Evolutionary conservation across 2,113 vertebrate species (phyloP), one percentile per base, ranked within the genome.

Genomic region (Halichoerus grypus): DNA sequence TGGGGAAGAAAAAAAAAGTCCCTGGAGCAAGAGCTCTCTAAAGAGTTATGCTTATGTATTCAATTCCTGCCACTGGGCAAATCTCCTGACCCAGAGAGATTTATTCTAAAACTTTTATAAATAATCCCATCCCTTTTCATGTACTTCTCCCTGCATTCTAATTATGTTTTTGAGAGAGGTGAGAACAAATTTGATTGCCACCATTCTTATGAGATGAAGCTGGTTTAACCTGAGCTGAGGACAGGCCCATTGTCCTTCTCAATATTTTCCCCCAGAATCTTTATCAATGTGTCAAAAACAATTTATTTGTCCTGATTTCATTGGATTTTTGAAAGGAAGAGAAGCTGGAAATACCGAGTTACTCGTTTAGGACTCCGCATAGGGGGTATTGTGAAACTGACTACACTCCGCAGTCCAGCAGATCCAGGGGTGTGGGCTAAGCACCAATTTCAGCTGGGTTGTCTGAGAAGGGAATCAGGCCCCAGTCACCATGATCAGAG

Each of bases 91-190:
- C 76, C 92, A 94, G 91, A 94, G 92, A 97, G 72, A 95, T 96
- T 97, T 97, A 97, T 96, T 97, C 63, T 97, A 86, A 97, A 98
- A 96, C 84, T 94, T 97, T 88, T 80, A 93, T 88, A 97, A 97
- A 97, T 97, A 98, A 97, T 97, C 61, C 84, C 71, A 95, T 92
- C 76, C 39, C 71, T 94, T 97, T 97, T 97, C 61, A 88, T 79
- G 72, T n/a, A 81, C 80, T 82, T 96, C 74, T 77, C n/a, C 69
- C 83, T 96, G 85, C 76, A 92, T 92, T 90, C 87, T 96, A 97
- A 97, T 77, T 97, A 95, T 80, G 46, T 90, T 97, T 96, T 96
- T 97, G 71, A 97, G 80, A 91, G 97, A 92, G 71, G 42, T 0
- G 0, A 88, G 85, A 96, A 94, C 87, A 94, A 91, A 96, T 97